These are phyloP conservation scores for Micrastur ruficollis DNA, from an alignment of 2,797 vertebrate species.

Conservation along the genomic window DNA sequence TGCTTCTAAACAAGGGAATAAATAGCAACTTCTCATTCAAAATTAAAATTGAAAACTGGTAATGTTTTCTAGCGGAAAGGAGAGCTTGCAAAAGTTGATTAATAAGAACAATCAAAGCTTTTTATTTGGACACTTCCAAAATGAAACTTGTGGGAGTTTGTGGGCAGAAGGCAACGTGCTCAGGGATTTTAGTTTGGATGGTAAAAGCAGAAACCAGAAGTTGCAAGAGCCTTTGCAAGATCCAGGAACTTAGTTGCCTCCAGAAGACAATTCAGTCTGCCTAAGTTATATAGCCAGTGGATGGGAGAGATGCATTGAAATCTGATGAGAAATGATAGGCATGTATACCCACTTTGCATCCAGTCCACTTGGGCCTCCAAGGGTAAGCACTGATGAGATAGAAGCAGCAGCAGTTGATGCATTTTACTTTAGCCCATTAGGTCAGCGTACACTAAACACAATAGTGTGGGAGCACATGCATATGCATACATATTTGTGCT, in stretches of 20 bases:
- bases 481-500: neutral
- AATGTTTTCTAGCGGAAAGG: neutral
- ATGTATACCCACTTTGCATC: neutral
- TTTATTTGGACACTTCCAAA: neutral
- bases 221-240: neutral
- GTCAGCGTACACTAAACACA: rapidly evolving
- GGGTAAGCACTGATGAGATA: neutral
- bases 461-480: neutral
- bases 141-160: neutral
- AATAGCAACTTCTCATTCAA: neutral
- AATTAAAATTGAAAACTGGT: neutral
- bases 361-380: neutral
- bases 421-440: neutral
- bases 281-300: neutral
- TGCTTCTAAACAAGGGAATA: neutral
- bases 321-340: neutral
- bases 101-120: neutral
- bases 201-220: neutral
- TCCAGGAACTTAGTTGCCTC: neutral
- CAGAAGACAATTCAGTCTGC: neutral
- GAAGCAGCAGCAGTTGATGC: neutral
- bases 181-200: neutral
- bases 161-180: neutral
- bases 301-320: neutral
- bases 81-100: neutral